Base-by-base conservation (phyloP, 2,888 invertebrate genomes). In the Dermolepida albohirtum region DNA sequence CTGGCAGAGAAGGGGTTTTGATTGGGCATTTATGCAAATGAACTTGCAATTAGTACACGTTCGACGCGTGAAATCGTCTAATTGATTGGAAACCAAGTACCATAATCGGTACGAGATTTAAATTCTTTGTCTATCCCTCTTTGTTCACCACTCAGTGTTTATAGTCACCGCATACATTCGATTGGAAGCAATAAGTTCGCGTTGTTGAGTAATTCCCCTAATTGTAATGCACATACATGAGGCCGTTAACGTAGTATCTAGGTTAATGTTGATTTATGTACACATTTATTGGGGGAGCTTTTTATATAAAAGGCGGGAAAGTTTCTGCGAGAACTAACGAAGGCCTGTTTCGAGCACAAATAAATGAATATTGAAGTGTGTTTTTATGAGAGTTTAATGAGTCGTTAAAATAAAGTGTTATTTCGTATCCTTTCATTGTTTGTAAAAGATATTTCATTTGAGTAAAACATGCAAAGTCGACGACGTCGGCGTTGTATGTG, bases 21-120 rank as follows among this genome's bases (percentile, higher is more conserved):
- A 62, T 62, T 62, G 59, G 59, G n/a, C 59, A 34, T 47, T 62
- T 62, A 62, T 62, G 59, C 44, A 62, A 62, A 62, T 39, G 59
- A 34, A 47, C n/a, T 47, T 47, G 59, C 59, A 62, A 62, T 62
- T 62, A 62, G 59, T 62, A 29, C 16, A 62, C 34, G 39, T 44
- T 47, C 47, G 47, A 27, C 34, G 47, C 16, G 47, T 34, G 47
- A 62, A 62, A 49, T 47, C 27, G 39, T n/a, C 47, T 49, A 47
- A 62, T 62, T 47, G 59, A 47, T 47, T 62, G 59, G 47, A 47
- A 62, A 34, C 16, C 16, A 39, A 29, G 54, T 54, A 17, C 40
- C n/a, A 40, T 17, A 54, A 54, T 54, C 54, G 54, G 54, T 17
- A 50, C 50, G 22, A 54, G 54, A 40, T 54, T 54, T 54, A 54